phyloP scores from a whole-genome alignment of 2,888 invertebrate species.

The Drosophila setosimentum region DNA sequence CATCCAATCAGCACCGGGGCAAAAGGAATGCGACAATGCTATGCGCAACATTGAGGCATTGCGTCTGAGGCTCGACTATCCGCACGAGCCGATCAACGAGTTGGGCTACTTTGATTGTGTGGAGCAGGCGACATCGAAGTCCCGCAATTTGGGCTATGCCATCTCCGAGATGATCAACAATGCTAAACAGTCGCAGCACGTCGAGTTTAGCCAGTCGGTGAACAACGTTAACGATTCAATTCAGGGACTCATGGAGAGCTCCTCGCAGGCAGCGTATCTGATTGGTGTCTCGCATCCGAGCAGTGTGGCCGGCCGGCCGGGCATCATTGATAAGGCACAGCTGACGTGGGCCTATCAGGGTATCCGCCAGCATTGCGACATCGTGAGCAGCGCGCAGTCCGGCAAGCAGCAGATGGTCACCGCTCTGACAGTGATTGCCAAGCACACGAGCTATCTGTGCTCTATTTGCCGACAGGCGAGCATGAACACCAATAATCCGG shows the following conservation, averaged over 20 bases:
- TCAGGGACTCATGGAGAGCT: slow-evolving; percentile 95
- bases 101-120: slow-evolving; percentile 97
- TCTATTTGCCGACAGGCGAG: slow-evolving; percentile 98
- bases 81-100: slow-evolving; percentile 94
- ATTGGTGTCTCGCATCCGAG: slow-evolving; percentile 97
- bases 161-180: slow-evolving; percentile 98
- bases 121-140: slow-evolving; percentile 95
- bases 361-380: slow-evolving; percentile 95
- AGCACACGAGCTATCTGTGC: slow-evolving; percentile 97
- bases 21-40: slow-evolving; percentile 98
- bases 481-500: slow-evolving; percentile 94
- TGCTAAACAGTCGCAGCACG: slow-evolving; percentile 94
- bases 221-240: slow-evolving; percentile 94
- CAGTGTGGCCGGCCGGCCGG: slow-evolving; percentile 94
- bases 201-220: slow-evolving; percentile 93
- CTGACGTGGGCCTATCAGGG: slow-evolving; percentile 95
- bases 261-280: slow-evolving; percentile 97
- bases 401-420: slow-evolving; percentile 94
- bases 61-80: slow-evolving; percentile 92
- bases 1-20: slow-evolving; percentile 96
- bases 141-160: slow-evolving; percentile 93
- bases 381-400: slow-evolving; percentile 89
- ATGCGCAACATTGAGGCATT: slow-evolving; percentile 95
- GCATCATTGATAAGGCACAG: slow-evolving; percentile 95
- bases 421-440: slow-evolving; percentile 97